A percentile compares a stretch with the other conserved stretches of the same genome.
phyloP scores from a whole-genome alignment of 2,113 vertebrate genomes.

The Oncorhynchus tshawytscha region DNA sequence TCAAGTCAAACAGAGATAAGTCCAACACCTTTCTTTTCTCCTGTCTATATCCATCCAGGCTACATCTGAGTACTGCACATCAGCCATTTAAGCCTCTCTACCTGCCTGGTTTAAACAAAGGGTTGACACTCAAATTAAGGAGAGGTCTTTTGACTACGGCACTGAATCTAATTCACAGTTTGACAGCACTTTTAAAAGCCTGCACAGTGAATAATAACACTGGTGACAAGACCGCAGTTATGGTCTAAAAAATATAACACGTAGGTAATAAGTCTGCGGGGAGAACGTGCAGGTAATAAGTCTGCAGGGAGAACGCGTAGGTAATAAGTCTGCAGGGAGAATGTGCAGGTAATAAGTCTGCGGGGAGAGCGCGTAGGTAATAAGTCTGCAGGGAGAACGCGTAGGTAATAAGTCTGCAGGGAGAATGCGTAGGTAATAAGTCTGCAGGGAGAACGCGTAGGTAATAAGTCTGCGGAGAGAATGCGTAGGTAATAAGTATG shows the following conservation, averaged over 20 bases:
- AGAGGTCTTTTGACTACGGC: background rate
- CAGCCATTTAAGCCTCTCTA: background rate
- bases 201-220: background rate
- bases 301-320: too few species aligned
- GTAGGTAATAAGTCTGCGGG: background rate
- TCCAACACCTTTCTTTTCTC: background rate
- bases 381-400: too few species aligned
- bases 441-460: too few species aligned
- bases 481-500: too few species aligned
- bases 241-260: background rate
- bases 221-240: background rate
- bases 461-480: too few species aligned
- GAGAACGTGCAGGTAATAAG: too few species aligned
- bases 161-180: background rate
- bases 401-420: too few species aligned
- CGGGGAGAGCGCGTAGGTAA: fast-evolving
- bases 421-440: too few species aligned
- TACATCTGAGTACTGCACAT: background rate
- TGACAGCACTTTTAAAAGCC: background rate
- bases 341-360: too few species aligned
- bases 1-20: too few species aligned
- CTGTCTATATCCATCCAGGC: background rate
- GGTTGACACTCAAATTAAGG: slow-evolving; percentile 1
- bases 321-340: too few species aligned
- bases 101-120: slow-evolving; percentile 11